Base-by-base conservation (phyloP, 1,140 invertebrate species). In the Tribolium castaneum region DNA sequence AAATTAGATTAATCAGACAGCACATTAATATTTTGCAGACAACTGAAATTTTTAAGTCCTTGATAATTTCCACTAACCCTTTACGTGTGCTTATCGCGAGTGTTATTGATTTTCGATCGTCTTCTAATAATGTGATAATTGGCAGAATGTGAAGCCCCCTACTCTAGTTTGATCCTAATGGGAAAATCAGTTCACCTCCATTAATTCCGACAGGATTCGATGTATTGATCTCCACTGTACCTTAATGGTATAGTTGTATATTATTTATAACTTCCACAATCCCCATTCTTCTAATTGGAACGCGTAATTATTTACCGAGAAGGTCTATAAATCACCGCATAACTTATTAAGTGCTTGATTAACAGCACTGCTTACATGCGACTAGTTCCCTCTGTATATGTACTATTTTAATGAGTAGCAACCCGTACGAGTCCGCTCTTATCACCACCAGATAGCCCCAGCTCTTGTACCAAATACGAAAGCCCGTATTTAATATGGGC, bases 201-300 rank as follows among this genome's bases (percentile, higher is more conserved):
- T 66, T 66, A 66, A 66, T 66, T 25, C 30, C 59, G 59, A 16
- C 59, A 66, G 12, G 10, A 14, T 66, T 66, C 59, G 59, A 66
- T 35, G 30, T 66, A 66, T 66, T 66, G 59, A 66, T 66, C 59
- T 35, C 30, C 12, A 66, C 59, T 66, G 59, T 30, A 66, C 25
- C 30, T 66, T 66, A 12, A 66, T 35, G 54, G 13, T 59, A 52
- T 52, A 30, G 59, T 66, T 34, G 25, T 66, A 66, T 59, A 35
- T 66, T 35, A 66, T 66, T 66, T 66, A 66, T 66, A 66, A 66
- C 59, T 66, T 66, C 59, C 59, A 66, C 59, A 35, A 35, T 12
- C 59, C 59, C 59, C 30, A 66, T 66, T 66, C 59, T 66, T 66
- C 59, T 66, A 66, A 66, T 66, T 66, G 59, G 59, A 66, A 66